Conservation (phyloP, 2,113 vertebrate species). For the Anhinga rufa region DNA sequence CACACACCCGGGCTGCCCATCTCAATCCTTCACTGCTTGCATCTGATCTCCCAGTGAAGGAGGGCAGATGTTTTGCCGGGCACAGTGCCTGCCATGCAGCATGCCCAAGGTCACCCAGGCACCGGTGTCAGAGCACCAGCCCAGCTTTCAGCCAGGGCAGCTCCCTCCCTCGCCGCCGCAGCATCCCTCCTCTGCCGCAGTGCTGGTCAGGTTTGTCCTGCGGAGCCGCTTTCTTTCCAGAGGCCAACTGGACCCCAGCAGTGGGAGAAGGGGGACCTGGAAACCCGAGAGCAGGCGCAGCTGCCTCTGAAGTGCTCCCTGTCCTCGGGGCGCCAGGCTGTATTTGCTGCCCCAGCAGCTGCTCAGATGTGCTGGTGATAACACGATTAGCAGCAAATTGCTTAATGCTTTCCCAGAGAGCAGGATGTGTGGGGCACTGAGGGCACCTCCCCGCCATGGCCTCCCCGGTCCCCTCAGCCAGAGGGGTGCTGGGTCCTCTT, state of each 20-base stretch:
- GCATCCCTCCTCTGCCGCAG: neutral
- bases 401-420: slow-evolving; percentile 40
- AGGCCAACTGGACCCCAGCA: neutral
- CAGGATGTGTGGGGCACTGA: neutral
- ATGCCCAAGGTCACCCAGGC: neutral
- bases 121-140: fast-evolving
- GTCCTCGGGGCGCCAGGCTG: neutral
- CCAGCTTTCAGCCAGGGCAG: neutral
- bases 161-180: neutral
- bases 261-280: neutral
- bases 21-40: neutral
- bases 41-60: neutral
- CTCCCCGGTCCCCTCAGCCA: neutral
- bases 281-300: neutral
- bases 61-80: neutral
- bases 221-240: neutral
- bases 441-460: neutral
- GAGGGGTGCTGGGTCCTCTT: neutral
- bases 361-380: slow-evolving; percentile 47
- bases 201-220: neutral
- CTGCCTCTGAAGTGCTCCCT: neutral
- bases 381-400: slow-evolving; percentile 47
- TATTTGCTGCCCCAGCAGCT: slow-evolving; percentile 55
- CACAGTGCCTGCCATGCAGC: fast-evolving
- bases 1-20: neutral